Evolutionary conservation across 2,113 vertebrate species (phyloP), one percentile per base, ranked within the genome.

Genomic region (Saguinus imperator): DNA sequence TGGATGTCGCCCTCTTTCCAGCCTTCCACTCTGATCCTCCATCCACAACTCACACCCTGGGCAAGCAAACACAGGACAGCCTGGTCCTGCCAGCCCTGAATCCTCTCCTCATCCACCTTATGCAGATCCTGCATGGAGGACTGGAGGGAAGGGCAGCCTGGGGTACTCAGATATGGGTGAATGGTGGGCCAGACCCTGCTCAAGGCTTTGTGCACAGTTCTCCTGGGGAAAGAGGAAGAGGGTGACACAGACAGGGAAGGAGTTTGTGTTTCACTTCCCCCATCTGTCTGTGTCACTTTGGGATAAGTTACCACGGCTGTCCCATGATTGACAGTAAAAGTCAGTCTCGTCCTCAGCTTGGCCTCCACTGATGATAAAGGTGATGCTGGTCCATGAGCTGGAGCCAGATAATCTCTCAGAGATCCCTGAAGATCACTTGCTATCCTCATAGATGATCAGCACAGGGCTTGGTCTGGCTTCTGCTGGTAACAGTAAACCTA

Each of bases 371-470:
- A 97, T 96, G 85, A 50, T 96, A 29, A 97, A 93, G 0, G n/a
- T 95, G 94, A 0, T 8, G 0, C 29, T 61, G 35, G n/a, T 11
- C 20, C 88, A 18, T 0, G 96, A 97, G 0, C 0, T 0, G 5
- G 94, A 81, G 0, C 94, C 50, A 0, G 96, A 98, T 87, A 98
- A 97, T 72, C 29, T 57, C 0, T 66, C 76, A 29, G 95, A 82
- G 91, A 97, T 96, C 68, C 2, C 75, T 0, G 81, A 84, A 55
- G 95, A 76, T 70, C 87, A 57, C 0, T 2, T 0, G 0, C 0
- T 2, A 0, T 21, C 37, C 0, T 0, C 0, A 0, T 97, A 97
- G 20, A 97, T 97, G 17, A 98, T 11, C 13, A 76, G 43, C 11
- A 94, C 25, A 27, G 91, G 97, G 0, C 61, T 35, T 0, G 57